phyloP scores from a whole-genome alignment of 2,888 invertebrate species.

The Halictus quadricinctus region DNA sequence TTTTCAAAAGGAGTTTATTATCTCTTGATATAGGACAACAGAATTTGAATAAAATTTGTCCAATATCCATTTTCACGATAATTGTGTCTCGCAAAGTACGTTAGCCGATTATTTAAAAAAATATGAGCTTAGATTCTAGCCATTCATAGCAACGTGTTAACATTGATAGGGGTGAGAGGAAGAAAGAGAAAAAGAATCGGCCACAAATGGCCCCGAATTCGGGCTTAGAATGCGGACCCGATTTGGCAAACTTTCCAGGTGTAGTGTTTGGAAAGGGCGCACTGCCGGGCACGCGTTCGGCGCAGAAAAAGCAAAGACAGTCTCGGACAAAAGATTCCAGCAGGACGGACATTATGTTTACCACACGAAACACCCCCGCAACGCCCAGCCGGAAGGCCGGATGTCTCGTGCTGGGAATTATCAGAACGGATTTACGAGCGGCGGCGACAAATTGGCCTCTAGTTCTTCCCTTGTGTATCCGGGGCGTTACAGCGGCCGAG shows the following conservation, averaged over 20 bases:
- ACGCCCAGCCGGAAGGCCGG: constrained; percentile 71
- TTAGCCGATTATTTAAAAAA: too few relatives aligned
- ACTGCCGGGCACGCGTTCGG: constrained; percentile 53
- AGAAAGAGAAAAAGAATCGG: constrained; percentile 7
- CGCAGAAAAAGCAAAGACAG: constrained; percentile 33
- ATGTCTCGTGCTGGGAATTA: constrained; percentile 79
- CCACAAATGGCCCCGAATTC: constrained; percentile 11
- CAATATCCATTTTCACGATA: too few relatives aligned
- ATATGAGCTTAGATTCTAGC: not conserved
- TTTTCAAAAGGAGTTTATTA: too few relatives aligned
- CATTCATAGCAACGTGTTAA: not conserved
- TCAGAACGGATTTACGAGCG: constrained; percentile 64
- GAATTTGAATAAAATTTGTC: too few relatives aligned
- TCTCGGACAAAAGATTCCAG: constrained; percentile 63
- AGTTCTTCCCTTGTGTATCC: constrained; percentile 53
- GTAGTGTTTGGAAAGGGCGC: constrained; percentile 36
- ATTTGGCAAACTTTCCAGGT: constrained; percentile 56
- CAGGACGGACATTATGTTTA: constrained; percentile 72
- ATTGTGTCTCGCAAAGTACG: too few relatives aligned
- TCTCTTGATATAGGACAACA: too few relatives aligned
- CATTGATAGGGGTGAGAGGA: not conserved
- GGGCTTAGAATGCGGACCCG: not conserved
- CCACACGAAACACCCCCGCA: constrained; percentile 79
- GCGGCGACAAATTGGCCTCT: constrained; percentile 63
- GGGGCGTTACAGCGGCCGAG: constrained; percentile 53